Evolutionary conservation across 2,888 invertebrate species (phyloP).

Genomic region (Tetrapedia diversipes): DNA sequence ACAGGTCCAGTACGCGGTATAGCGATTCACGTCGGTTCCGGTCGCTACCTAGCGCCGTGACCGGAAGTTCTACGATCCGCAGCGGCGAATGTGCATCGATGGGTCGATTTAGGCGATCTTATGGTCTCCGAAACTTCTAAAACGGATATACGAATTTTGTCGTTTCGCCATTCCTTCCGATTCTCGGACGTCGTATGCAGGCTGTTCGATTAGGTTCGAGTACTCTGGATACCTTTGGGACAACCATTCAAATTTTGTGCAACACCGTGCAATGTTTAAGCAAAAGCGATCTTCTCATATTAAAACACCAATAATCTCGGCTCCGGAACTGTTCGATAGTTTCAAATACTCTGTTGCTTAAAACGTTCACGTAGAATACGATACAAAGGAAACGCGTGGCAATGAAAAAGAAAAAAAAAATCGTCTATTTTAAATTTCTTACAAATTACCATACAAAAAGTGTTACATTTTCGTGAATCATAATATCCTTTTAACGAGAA

Average conservation of each 20-base stretch:
- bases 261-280: background rate
- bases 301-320: background rate
- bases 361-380: constrained; percentile 8
- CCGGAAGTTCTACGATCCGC: constrained; percentile 24
- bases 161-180: background rate
- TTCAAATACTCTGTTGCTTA: constrained; percentile 1
- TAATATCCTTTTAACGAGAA: background rate
- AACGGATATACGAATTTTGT: background rate
- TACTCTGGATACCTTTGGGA: background rate
- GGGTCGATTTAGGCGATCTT: constrained; percentile 13
- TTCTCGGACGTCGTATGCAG: background rate
- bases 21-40: constrained; percentile 25
- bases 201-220: background rate
- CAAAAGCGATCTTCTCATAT: background rate
- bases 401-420: no score
- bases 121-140: background rate
- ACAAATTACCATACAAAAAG: background rate
- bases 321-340: background rate
- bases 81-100: constrained; percentile 32
- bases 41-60: constrained; percentile 17
- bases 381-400: background rate
- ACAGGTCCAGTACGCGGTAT: constrained; percentile 48
- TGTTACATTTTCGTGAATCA: background rate
- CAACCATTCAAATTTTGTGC: no score
- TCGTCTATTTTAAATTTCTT: background rate